Conservation (phyloP, 2,797 vertebrate genomes). For the Gymnoscopelus microlampas region DNA sequence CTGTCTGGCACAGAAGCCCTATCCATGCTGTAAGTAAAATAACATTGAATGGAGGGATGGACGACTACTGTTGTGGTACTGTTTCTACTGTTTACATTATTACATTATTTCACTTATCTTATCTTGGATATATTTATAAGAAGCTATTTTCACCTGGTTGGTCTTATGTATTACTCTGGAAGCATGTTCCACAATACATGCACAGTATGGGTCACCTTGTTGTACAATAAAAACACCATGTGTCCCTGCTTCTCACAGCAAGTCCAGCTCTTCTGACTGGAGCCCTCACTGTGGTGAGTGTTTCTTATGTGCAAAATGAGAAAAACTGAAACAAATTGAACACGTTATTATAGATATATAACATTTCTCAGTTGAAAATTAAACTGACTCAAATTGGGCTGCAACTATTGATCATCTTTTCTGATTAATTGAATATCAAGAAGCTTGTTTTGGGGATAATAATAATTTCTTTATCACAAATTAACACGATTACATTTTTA, state of each 20-base stretch:
- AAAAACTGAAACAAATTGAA: neutral
- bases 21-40: slow-evolving; percentile 73
- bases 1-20: slow-evolving; percentile 63
- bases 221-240: neutral
- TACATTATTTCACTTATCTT: no score
- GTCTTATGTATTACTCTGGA: no score
- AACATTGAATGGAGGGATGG: neutral
- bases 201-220: neutral
- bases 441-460: neutral
- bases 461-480: no score
- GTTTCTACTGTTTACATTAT: neutral
- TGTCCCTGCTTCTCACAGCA: slow-evolving; percentile 49
- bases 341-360: no score
- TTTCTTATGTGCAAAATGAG: neutral
- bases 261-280: slow-evolving; percentile 72
- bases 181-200: no score
- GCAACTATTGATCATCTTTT: neutral
- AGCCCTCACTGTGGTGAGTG: slow-evolving; percentile 68
- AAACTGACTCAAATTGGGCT: neutral
- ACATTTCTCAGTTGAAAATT: neutral
- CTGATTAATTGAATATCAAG: neutral
- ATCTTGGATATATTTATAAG: no score
- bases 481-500: neutral
- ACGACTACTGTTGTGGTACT: neutral
- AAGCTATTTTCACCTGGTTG: no score